Conservation (phyloP, 2,797 vertebrate species). For the Platalea minor region DNA sequence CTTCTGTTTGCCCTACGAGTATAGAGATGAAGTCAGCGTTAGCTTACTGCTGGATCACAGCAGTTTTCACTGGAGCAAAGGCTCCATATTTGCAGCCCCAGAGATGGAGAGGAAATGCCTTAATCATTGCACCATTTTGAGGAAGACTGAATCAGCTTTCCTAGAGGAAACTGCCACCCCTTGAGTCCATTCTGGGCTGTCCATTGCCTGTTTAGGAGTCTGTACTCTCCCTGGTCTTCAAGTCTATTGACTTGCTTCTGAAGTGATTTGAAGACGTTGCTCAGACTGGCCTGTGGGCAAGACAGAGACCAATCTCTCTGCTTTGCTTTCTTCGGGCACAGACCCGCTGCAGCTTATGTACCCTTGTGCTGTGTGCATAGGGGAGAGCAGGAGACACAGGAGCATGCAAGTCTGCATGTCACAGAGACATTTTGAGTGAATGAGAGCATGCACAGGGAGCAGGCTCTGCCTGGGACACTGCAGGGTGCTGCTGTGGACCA, state of each 20-base stretch:
- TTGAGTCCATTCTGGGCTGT: background rate
- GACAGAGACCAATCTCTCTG: background rate
- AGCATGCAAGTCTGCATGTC: background rate
- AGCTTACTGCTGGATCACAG: background rate
- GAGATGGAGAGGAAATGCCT: background rate
- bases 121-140: background rate
- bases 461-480: background rate
- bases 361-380: background rate
- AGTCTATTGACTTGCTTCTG: background rate
- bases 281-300: background rate
- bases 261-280: background rate
- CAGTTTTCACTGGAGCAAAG: background rate
- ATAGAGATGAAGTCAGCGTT: background rate
- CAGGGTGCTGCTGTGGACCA: background rate
- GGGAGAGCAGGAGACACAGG: background rate
- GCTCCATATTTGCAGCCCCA: background rate
- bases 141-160: background rate
- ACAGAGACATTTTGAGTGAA: background rate
- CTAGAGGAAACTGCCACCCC: background rate
- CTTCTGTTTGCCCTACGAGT: background rate
- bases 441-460: background rate
- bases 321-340: background rate
- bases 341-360: too few species aligned
- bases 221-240: background rate
- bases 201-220: background rate